phyloP scores from a whole-genome alignment of 1,140 invertebrate genomes.

The Zaprionus kolodkinae region DNA sequence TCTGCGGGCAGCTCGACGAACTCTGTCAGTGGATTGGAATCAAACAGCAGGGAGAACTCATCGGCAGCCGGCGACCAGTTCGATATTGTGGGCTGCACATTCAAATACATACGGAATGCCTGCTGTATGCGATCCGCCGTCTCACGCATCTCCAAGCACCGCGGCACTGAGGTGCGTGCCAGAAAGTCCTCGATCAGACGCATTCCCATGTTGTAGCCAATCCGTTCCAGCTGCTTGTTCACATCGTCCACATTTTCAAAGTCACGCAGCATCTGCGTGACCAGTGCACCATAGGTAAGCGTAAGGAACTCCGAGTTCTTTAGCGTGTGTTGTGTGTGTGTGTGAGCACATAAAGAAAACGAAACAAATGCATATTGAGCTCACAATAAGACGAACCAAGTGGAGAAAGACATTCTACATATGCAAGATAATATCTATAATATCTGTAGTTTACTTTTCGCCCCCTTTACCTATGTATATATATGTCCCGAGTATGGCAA shows the following conservation, averaged over 20 bases:
- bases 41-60: constrained; percentile 98
- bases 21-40: constrained; percentile 98
- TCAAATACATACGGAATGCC: constrained; percentile 93
- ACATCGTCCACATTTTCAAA: constrained; percentile 99
- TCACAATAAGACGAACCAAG: background rate
- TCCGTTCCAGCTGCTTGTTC: constrained; percentile 95
- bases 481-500: background rate
- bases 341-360: constrained; percentile 29
- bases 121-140: constrained; percentile 98
- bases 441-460: background rate
- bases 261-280: constrained; percentile 98
- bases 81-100: constrained; percentile 94
- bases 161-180: constrained; percentile 93
- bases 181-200: constrained; percentile 99
- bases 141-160: constrained; percentile 98
- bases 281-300: constrained; percentile 98
- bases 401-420: constrained; percentile 6
- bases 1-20: constrained; percentile 99
- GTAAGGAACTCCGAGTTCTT: constrained; percentile 99
- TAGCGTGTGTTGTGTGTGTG: constrained; percentile 15
- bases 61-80: constrained; percentile 97
- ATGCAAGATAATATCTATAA: background rate
- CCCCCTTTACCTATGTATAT: background rate
- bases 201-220: constrained; percentile 99
- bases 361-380: constrained; percentile 29